Evolutionary conservation across 2,888 invertebrate species (phyloP), one percentile per base, ranked within the genome.

Genomic region (Phyllotreta cruciferae): DNA sequence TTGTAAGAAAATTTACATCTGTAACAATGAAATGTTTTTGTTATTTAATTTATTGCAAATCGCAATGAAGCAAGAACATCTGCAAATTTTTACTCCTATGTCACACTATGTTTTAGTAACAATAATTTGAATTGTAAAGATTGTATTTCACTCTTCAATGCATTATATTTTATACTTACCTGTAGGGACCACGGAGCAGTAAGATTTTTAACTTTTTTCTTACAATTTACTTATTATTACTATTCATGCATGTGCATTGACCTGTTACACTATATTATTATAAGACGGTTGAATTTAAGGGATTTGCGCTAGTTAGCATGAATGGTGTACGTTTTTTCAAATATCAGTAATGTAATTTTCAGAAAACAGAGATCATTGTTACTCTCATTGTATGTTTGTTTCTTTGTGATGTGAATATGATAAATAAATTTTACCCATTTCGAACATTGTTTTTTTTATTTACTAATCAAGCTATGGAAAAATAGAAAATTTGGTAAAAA

Each of bases 401-500:
- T 80, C 78, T 80, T 79, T 80, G 79, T 81, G 81, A 81, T 81
- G 81, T 81, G 81, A 80, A 80, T 78, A 80, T 75, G 76, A 80
- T 78, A 78, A 80, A 80, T 79, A 80, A 80, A 80, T 80, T 80
- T 81, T 80, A 79, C 79, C 80, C 78, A 79, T 79, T 80, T 80
- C 77, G 75, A 79, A 75, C 10, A 13, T 35, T 50, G n/a, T 37
- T 60, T 44, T 38, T 49, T 11, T 10, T 14, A 34, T 41, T 55
- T 42, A 24, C 24, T n/a, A 4, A 24, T 24, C 24, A 24, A 24
- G 1, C 24, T 24, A 24, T 24, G 1, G 24, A n/a, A n/a, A n/a
- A n/a, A n/a, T n/a, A n/a, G n/a, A n/a, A n/a, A n/a, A n/a, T n/a
- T n/a, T n/a, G n/a, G n/a, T n/a, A n/a, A n/a, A n/a, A n/a, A n/a